These are phyloP conservation scores for Parauchenoglanis punctatus DNA, from an alignment of 2,797 vertebrate genomes.

Conservation along the genomic window DNA sequence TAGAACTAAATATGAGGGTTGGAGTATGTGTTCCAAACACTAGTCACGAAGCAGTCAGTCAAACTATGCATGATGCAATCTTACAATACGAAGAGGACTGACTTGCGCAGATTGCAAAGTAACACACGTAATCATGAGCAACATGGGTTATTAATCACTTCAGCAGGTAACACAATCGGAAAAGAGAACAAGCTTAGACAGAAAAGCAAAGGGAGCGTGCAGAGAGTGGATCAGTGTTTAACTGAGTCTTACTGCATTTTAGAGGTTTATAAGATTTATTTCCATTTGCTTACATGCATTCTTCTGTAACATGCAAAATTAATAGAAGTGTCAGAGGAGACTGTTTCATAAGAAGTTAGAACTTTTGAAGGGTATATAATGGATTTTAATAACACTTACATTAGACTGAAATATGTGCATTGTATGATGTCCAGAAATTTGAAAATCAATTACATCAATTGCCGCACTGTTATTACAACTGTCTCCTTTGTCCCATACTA, in stretches of 20 bases:
- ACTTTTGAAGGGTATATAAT: neutral
- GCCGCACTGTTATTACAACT: neutral
- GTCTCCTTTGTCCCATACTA: neutral
- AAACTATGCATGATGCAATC: slow-evolving; percentile 25
- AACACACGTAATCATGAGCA: slow-evolving; percentile 22
- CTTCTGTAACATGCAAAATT: neutral
- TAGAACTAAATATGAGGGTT: slow-evolving; percentile 11
- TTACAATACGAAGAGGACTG: neutral
- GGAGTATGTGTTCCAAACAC: neutral
- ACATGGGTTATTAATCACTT: slow-evolving; percentile 8
- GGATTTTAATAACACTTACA: neutral
- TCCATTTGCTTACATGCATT: neutral
- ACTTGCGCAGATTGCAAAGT: slow-evolving; percentile 2
- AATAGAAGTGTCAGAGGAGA: neutral
- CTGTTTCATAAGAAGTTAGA: neutral
- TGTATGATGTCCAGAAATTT: neutral
- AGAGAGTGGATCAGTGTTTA: neutral
- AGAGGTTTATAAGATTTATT: neutral
- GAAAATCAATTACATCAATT: neutral
- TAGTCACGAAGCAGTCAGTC: slow-evolving; percentile 15
- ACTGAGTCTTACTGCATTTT: neutral
- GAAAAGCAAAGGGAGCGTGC: neutral
- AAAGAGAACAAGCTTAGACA: neutral
- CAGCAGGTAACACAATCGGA: neutral
- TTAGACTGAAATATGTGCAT: neutral